Evolutionary conservation across 2,113 vertebrate species (phyloP).

Genomic region (Sterna hirundo): DNA sequence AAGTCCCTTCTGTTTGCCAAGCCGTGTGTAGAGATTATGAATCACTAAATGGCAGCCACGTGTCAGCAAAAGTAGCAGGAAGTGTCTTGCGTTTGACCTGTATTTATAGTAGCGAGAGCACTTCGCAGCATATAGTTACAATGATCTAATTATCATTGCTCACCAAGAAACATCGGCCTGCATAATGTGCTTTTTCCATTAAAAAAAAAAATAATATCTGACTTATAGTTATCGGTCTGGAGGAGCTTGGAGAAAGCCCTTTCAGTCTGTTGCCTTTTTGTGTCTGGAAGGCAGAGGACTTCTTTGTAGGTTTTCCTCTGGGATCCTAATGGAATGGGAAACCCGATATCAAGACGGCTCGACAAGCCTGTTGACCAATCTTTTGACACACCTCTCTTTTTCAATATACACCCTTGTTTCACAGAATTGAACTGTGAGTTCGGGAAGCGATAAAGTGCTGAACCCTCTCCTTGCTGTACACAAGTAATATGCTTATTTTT

Average conservation of each 20-base stretch:
- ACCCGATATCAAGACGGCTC: not conserved
- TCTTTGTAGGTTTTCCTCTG: not conserved
- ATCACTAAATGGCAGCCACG: slow-evolving; percentile 62
- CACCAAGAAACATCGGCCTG: not conserved
- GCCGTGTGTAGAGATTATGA: slow-evolving; percentile 50
- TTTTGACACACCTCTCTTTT: not conserved
- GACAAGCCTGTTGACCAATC: not conserved
- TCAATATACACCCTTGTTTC: not conserved
- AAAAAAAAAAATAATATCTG: not conserved
- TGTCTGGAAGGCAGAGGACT: not conserved
- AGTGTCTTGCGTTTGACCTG: slow-evolving; percentile 58
- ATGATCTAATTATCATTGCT: not conserved
- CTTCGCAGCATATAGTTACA: not conserved
- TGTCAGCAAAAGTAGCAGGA: slow-evolving; percentile 65
- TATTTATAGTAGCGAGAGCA: slow-evolving; percentile 30
- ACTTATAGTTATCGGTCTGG: not conserved
- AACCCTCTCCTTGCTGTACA: not conserved
- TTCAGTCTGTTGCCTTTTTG: not conserved
- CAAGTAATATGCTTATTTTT: not conserved
- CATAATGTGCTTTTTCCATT: not conserved
- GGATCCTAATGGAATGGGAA: not conserved
- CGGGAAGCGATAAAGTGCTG: not conserved
- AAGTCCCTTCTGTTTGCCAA: slow-evolving; percentile 33
- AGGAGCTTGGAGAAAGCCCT: not conserved
- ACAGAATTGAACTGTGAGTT: not conserved